These are phyloP conservation scores for Onychostruthus taczanowskii DNA, from an alignment of 2,113 vertebrate species.

Conservation along the genomic window DNA sequence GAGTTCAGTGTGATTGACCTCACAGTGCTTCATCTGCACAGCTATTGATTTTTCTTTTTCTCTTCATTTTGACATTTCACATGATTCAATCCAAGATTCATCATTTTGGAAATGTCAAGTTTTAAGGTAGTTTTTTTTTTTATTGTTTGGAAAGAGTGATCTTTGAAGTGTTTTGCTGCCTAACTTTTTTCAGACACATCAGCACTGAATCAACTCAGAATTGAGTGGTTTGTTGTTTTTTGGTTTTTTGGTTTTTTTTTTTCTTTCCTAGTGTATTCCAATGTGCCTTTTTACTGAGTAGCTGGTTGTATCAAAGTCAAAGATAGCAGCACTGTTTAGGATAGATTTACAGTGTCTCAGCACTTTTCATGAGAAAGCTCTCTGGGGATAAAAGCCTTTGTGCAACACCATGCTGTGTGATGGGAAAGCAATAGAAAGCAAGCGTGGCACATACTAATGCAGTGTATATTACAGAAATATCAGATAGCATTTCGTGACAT, in stretches of 20 bases:
- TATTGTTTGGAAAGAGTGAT: slow-evolving; percentile 67
- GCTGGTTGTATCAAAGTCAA: slow-evolving; percentile 60
- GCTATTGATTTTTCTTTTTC: slow-evolving; percentile 73
- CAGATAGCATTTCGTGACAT: background rate
- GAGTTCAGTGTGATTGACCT: slow-evolving; percentile 60
- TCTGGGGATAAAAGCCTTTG: slow-evolving; percentile 30
- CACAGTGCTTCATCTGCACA: slow-evolving; percentile 66
- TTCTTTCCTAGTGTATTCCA: slow-evolving; percentile 37
- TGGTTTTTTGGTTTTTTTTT: background rate
- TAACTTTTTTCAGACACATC: slow-evolving; percentile 51
- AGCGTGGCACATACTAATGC: background rate
- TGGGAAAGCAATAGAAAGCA: background rate
- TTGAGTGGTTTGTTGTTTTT: background rate
- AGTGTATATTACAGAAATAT: background rate
- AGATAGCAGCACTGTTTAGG: slow-evolving; percentile 47
- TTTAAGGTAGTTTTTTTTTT: slow-evolving; percentile 49
- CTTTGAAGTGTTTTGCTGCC: slow-evolving; percentile 65
- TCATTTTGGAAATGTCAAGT: slow-evolving; percentile 75
- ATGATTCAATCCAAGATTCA: slow-evolving; percentile 75
- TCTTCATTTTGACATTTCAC: slow-evolving; percentile 76
- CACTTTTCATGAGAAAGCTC: background rate
- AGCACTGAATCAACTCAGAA: slow-evolving; percentile 42
- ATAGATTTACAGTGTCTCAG: slow-evolving; percentile 29
- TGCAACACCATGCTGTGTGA: background rate
- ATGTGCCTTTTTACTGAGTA: slow-evolving; percentile 14